Evolutionary conservation across 64 coral and sea anemone genomes (phyloP).

Genomic region (Montipora efflorescens): DNA sequence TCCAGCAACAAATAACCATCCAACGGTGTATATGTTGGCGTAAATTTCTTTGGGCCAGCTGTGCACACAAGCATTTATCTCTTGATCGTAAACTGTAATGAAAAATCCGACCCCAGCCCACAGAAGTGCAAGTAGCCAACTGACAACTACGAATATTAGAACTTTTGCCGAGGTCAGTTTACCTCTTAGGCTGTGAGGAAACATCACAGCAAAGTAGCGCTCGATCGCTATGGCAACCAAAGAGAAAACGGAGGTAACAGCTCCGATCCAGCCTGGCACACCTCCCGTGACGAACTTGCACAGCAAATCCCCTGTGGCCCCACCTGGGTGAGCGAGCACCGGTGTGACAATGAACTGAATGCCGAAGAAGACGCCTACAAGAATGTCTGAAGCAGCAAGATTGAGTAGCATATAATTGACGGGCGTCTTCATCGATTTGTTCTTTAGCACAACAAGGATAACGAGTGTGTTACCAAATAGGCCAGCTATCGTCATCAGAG

Average conservation of each 20-base stretch:
- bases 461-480: constrained; percentile 18
- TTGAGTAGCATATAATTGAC: constrained; percentile 15
- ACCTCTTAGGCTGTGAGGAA: neutral
- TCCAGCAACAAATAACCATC: neutral
- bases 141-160: neutral
- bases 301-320: constrained; percentile 3
- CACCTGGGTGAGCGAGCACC: neutral
- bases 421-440: constrained; percentile 4
- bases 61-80: neutral
- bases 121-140: neutral
- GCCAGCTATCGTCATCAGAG: neutral
- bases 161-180: neutral
- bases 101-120: constrained; percentile 23
- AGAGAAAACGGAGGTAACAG: neutral
- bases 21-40: constrained; percentile 20
- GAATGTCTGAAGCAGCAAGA: neutral
- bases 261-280: constrained; percentile 9
- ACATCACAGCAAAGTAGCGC: neutral
- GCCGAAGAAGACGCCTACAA: neutral
- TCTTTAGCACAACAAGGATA: neutral
- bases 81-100: constrained; percentile 1
- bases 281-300: constrained; percentile 19
- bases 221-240: constrained; percentile 17
- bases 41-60: constrained; percentile 14
- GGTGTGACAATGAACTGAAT: constrained; percentile 9